Evolutionary conservation across 2,888 invertebrate species (phyloP).

Genomic region (Sceliomorpha sp.): DNA sequence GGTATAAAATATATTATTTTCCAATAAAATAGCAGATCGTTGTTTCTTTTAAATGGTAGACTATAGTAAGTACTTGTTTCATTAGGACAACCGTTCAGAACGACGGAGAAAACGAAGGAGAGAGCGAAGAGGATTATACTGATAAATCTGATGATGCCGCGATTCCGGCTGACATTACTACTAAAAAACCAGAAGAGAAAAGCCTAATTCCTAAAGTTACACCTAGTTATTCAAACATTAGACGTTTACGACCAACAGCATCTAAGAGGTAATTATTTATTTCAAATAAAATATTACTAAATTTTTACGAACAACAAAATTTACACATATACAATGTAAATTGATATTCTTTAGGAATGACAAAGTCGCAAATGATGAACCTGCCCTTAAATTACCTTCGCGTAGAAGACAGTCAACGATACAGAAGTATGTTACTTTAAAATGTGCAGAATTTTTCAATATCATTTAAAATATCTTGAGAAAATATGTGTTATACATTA

Average conservation of each 20-base stretch:
- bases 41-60: no score
- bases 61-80: no score
- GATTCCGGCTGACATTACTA: slow-evolving; percentile 68
- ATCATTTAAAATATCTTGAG: no score
- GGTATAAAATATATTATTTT: slow-evolving; percentile 69
- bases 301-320: slow-evolving; percentile 57
- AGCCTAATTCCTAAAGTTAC: slow-evolving; percentile 63
- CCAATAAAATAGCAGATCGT: no score
- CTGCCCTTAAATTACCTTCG: slow-evolving; percentile 45
- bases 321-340: slow-evolving; percentile 5
- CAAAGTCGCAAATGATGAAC: slow-evolving; percentile 61
- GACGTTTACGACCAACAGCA: slow-evolving; percentile 70
- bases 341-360: slow-evolving; percentile 59
- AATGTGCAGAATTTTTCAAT: no score
- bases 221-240: slow-evolving; percentile 74
- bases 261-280: slow-evolving; percentile 60
- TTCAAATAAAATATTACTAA: slow-evolving; percentile 14
- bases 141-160: slow-evolving; percentile 79
- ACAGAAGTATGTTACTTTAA: slow-evolving; percentile 52
- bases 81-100: slow-evolving; percentile 55
- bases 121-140: slow-evolving; percentile 71
- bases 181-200: slow-evolving; percentile 65
- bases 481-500: no score
- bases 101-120: slow-evolving; percentile 65
- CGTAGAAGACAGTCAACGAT: slow-evolving; percentile 56